These are phyloP conservation scores for Pleuronectes platessa DNA, from an alignment of 2,113 vertebrate genomes.

Conservation along the genomic window DNA sequence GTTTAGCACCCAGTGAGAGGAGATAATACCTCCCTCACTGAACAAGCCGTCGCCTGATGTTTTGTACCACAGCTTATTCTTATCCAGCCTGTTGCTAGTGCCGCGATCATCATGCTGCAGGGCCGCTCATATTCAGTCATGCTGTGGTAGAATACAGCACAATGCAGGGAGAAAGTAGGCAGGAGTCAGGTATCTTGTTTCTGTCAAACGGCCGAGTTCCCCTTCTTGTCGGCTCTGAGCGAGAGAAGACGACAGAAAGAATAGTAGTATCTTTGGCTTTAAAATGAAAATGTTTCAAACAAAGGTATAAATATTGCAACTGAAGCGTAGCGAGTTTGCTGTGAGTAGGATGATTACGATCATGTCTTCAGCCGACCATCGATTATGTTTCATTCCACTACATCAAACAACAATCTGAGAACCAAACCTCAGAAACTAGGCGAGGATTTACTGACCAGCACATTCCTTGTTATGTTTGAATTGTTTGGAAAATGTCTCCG, in stretches of 20 bases:
- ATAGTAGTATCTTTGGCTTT: background rate
- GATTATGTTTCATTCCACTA: too few relatives aligned
- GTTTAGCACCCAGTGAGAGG: constrained; percentile 9
- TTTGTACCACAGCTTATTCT: constrained; percentile 19
- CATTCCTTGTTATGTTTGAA: too few relatives aligned
- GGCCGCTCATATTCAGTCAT: constrained; percentile 32
- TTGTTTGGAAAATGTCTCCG: too few relatives aligned
- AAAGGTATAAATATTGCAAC: too few relatives aligned
- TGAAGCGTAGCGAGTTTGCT: too few relatives aligned
- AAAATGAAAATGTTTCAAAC: background rate
- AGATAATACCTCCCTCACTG: background rate
- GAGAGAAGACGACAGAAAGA: constrained; percentile 8
- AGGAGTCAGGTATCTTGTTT: constrained; percentile 15
- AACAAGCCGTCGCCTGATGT: constrained; percentile 12
- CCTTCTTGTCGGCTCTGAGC: constrained; percentile 57
- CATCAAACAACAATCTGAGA: too few relatives aligned
- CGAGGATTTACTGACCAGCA: too few relatives aligned
- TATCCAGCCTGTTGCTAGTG: constrained; percentile 12
- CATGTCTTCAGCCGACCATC: too few relatives aligned
- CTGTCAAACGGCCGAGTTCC: constrained; percentile 63
- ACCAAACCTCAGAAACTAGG: too few relatives aligned
- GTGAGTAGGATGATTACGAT: too few relatives aligned
- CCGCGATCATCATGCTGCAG: constrained; percentile 44
- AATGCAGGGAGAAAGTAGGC: constrained; percentile 14
- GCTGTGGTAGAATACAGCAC: constrained; percentile 38